Conservation (phyloP, 2,888 invertebrate genomes). For the Amorpha juglandis region DNA sequence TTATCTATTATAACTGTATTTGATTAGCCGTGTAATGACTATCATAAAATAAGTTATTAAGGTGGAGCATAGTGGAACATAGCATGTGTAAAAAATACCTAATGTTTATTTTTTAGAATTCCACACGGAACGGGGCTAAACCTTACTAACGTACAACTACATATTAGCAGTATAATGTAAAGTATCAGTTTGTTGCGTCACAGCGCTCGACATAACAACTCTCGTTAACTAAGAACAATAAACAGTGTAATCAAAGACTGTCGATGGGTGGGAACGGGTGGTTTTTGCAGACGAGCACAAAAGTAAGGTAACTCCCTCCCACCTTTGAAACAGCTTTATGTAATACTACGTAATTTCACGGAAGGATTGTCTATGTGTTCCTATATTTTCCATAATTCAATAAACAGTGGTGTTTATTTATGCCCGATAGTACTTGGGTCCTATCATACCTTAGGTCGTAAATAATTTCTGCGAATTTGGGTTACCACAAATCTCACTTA, state of each 20-base stretch:
- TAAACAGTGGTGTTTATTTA: too few relatives aligned
- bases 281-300: slow-evolving; percentile 65
- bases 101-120: too few relatives aligned
- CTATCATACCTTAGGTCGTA: too few relatives aligned
- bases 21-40: too few relatives aligned
- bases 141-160: neutral
- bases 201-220: slow-evolving; percentile 59
- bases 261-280: slow-evolving; percentile 64
- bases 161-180: neutral
- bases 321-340: slow-evolving; percentile 71
- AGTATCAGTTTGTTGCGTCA: slow-evolving; percentile 57
- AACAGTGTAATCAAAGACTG: slow-evolving; percentile 65
- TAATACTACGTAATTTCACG: slow-evolving; percentile 55
- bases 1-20: too few relatives aligned
- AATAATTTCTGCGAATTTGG: too few relatives aligned
- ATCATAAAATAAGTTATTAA: too few relatives aligned
- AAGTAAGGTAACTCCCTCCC: slow-evolving; percentile 54
- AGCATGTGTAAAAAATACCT: too few relatives aligned
- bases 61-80: too few relatives aligned
- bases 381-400: neutral
- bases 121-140: neutral
- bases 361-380: slow-evolving; percentile 39
- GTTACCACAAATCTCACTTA: too few relatives aligned
- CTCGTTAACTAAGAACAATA: slow-evolving; percentile 67
- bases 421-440: too few relatives aligned